These are phyloP conservation scores for Unio pictorum DNA, from an alignment of 2,888 invertebrate species.

Conservation along the genomic window DNA sequence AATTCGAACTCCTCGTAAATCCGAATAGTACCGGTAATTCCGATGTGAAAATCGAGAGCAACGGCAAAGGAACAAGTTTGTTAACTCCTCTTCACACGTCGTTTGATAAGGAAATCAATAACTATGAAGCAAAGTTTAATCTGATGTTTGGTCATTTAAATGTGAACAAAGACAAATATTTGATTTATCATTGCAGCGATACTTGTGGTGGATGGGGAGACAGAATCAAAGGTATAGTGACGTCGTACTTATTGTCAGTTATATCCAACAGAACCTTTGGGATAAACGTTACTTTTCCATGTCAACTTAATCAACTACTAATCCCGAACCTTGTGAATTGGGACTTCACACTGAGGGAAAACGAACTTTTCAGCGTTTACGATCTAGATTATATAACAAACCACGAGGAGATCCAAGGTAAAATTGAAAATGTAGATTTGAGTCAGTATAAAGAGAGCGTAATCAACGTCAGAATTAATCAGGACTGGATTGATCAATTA, in stretches of 20 bases:
- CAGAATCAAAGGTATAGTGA: slow-evolving; percentile 15
- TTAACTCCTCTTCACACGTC: too few relatives aligned
- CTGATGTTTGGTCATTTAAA: too few relatives aligned
- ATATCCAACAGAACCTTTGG: slow-evolving; percentile 12
- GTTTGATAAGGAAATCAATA: too few relatives aligned
- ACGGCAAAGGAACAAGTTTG: too few relatives aligned
- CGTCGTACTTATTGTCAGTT: slow-evolving; percentile 16
- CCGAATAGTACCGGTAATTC: too few relatives aligned
- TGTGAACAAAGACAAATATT: slow-evolving; percentile 9
- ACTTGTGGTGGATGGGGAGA: slow-evolving; percentile 18
- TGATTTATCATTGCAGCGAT: slow-evolving; percentile 12
- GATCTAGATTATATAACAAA: slow-evolving; percentile 12
- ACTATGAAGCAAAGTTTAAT: too few relatives aligned
- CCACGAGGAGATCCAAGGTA: slow-evolving; percentile 2
- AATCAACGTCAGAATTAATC: slow-evolving; percentile 12
- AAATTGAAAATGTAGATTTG: slow-evolving; percentile 5
- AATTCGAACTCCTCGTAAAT: too few relatives aligned
- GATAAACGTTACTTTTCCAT: slow-evolving; percentile 11
- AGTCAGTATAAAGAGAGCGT: slow-evolving; percentile 1
- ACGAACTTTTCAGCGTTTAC: not conserved
- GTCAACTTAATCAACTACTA: slow-evolving; percentile 10
- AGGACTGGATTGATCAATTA: slow-evolving; percentile 15
- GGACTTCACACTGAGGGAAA: slow-evolving; percentile 1
- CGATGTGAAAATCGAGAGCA: too few relatives aligned
- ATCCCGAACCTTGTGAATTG: slow-evolving; percentile 16